These are phyloP conservation scores for Petaurus breviceps DNA, from an alignment of 2,113 vertebrate species.

Conservation along the genomic window DNA sequence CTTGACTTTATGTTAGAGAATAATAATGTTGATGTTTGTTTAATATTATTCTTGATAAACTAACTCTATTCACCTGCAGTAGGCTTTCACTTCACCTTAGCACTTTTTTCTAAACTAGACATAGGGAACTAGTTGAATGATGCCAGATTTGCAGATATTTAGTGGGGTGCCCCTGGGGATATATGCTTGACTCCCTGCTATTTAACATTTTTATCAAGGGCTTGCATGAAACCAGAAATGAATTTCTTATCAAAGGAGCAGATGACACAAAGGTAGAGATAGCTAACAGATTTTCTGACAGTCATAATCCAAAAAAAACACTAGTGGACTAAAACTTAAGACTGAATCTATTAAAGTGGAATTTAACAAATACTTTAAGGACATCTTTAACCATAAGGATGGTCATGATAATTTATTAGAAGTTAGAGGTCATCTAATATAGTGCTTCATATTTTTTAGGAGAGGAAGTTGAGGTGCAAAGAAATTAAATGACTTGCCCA, in stretches of 20 bases:
- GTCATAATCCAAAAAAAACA: neutral
- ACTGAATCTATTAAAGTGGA: neutral
- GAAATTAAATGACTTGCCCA: neutral
- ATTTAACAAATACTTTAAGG: neutral
- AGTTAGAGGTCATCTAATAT: neutral
- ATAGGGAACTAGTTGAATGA: neutral
- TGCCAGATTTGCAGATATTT: neutral
- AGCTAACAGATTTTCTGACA: neutral
- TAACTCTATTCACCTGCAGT: neutral
- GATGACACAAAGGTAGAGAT: neutral
- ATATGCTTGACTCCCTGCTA: neutral
- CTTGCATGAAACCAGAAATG: neutral
- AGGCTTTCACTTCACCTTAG: neutral
- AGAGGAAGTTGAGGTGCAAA: neutral
- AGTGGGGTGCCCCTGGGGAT: neutral
- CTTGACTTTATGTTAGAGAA: neutral
- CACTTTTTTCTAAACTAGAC: neutral
- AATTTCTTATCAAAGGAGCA: neutral
- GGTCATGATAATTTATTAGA: neutral
- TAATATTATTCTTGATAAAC: neutral
- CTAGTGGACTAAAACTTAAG: neutral
- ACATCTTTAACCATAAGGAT: no score
- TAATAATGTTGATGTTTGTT: neutral
- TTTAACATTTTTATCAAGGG: neutral
- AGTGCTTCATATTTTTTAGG: neutral